These are phyloP conservation scores for Mormyrus lacerda DNA, from an alignment of 2,113 vertebrate genomes.

Conservation along the genomic window DNA sequence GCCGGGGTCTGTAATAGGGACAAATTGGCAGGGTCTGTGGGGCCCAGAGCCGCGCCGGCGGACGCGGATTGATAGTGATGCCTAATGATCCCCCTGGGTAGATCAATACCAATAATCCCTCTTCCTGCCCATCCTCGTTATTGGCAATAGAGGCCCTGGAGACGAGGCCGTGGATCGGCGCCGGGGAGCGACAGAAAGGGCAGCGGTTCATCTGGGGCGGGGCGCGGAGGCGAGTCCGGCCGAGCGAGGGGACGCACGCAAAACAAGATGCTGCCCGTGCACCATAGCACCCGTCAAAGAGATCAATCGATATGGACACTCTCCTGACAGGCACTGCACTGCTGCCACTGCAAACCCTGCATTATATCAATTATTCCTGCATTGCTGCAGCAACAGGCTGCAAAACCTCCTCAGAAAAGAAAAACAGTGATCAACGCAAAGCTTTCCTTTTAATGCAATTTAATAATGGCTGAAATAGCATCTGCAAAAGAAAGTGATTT, in stretches of 20 bases:
- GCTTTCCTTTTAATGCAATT: conserved; percentile 41
- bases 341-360: conserved; percentile 35
- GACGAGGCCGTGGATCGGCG: conserved; percentile 51
- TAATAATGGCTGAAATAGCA: conserved; percentile 43
- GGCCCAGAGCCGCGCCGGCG: conserved; percentile 81
- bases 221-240: conserved; percentile 34
- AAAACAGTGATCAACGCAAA: conserved; percentile 42
- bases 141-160: conserved; percentile 76
- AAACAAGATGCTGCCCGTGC: not conserved
- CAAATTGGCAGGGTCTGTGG: conserved; percentile 98
- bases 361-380: conserved; percentile 50
- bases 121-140: conserved; percentile 91
- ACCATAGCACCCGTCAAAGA: conserved; percentile 31
- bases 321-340: conserved; percentile 47
- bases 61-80: conserved; percentile 99
- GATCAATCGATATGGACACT: conserved; percentile 50
- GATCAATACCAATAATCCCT: conserved; percentile 99
- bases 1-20: conserved; percentile 89
- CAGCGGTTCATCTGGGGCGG: not conserved
- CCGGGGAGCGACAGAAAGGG: conserved; percentile 43
- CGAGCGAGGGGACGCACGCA: not conserved
- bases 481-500: conserved; percentile 33
- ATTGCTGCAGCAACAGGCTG: conserved; percentile 37
- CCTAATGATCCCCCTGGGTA: conserved; percentile 99
- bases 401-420: conserved; percentile 41